Percentiles rank a stretch among this genome's conserved stretches.
Evolutionary conservation across 1,140 invertebrate species (phyloP).

Genomic region (Orussus abietinus): DNA sequence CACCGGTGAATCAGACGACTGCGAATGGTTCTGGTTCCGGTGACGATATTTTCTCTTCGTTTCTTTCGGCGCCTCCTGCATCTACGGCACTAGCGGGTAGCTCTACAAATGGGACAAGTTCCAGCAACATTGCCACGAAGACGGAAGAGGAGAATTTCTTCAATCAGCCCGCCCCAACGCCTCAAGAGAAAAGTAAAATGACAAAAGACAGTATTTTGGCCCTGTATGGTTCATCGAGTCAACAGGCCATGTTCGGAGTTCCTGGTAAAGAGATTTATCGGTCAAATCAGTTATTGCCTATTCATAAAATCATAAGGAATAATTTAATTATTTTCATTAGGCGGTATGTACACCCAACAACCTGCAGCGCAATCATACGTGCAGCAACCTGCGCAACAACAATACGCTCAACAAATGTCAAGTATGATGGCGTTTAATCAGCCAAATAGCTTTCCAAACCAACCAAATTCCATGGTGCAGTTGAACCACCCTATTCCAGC

Average conservation of each 20-base stretch:
- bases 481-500: conserved; percentile 24
- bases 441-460: conserved; percentile 28
- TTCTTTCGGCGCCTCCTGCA: conserved; percentile 66
- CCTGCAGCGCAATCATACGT: too few relatives aligned
- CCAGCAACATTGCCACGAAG: conserved; percentile 56
- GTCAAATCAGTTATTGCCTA: neutral
- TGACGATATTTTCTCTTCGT: conserved; percentile 74
- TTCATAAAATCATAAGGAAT: neutral
- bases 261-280: too few relatives aligned
- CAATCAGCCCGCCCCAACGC: conserved; percentile 73
- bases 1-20: conserved; percentile 39
- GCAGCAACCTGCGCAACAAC: conserved; percentile 40
- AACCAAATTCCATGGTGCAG: conserved; percentile 27
- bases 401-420: conserved; percentile 37
- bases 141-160: conserved; percentile 87
- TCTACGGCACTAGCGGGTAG: conserved; percentile 25
- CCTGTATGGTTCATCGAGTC: conserved; percentile 66
- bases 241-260: conserved; percentile 37
- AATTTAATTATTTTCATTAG: conserved; percentile 22
- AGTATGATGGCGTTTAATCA: conserved; percentile 31
- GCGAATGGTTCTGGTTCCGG: conserved; percentile 44
- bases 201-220: conserved; percentile 93
- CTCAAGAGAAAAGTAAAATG: conserved; percentile 75
- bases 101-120: conserved; percentile 31
- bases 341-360: conserved; percentile 41